Percentiles rank a stretch among this genome's conserved stretches.
phyloP scores from a whole-genome alignment of 2,888 invertebrate genomes.

The Clivina fossor region DNA sequence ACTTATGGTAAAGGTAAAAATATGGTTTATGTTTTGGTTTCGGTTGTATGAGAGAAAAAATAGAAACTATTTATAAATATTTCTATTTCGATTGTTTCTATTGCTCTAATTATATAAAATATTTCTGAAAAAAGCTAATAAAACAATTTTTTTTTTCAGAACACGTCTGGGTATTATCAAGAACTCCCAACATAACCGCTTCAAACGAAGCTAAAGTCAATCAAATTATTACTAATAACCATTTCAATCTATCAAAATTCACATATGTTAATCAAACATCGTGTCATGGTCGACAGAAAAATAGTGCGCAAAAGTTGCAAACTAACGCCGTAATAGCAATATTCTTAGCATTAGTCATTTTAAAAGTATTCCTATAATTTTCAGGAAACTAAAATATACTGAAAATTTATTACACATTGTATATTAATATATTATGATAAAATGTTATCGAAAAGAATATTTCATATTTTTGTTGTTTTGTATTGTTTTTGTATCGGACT shows the following conservation, averaged over 20 bases:
- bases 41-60: not conserved
- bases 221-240: slow-evolving; percentile 2
- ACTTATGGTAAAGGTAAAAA: too few species aligned
- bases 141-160: slow-evolving; percentile 14
- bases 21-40: slow-evolving; percentile 4
- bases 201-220: not conserved
- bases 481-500: too few species aligned
- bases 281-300: not conserved
- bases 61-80: slow-evolving; percentile 8
- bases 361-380: too few species aligned
- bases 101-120: not conserved
- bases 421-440: too few species aligned
- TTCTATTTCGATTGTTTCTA: not conserved
- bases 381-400: too few species aligned
- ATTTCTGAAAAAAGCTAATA: not conserved
- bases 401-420: too few species aligned
- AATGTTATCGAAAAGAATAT: too few species aligned
- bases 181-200: slow-evolving; percentile 14
- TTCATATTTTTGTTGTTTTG: too few species aligned
- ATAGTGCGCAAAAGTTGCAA: not conserved
- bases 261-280: slow-evolving; percentile 17
- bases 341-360: too few species aligned
- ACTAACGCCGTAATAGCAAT: too few species aligned
- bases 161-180: slow-evolving; percentile 10
- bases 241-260: slow-evolving; percentile 1